phyloP scores from a whole-genome alignment of 2,888 invertebrate species.

The Calameuta filiformis region DNA sequence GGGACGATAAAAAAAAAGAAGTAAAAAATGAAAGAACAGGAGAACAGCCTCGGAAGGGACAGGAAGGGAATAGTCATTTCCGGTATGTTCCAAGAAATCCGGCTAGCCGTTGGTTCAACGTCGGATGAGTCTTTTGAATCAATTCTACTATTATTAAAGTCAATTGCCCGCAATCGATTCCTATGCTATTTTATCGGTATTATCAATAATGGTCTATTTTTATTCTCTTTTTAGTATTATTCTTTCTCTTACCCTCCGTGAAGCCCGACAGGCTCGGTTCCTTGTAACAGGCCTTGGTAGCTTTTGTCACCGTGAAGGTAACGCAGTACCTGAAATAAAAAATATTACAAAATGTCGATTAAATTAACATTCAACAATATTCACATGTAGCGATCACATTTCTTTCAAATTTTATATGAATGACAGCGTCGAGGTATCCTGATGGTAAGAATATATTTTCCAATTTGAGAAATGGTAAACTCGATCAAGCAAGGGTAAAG shows the following conservation, averaged over 20 bases:
- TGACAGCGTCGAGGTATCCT: neutral
- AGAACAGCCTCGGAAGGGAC: neutral
- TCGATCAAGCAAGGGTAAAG: no score
- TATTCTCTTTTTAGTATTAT: neutral
- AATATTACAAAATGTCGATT: neutral
- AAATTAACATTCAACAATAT: neutral
- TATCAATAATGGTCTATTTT: neutral
- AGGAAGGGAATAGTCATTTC: neutral
- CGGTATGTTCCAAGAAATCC: neutral
- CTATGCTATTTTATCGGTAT: neutral
- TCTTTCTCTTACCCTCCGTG: slow-evolving; percentile 74
- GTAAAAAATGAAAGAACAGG: neutral
- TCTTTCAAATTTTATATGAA: neutral
- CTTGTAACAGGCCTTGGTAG: slow-evolving; percentile 83
- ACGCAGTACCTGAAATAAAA: slow-evolving; percentile 80
- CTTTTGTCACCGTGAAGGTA: slow-evolving; percentile 84
- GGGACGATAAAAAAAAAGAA: neutral
- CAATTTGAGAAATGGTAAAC: no score
- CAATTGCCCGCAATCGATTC: neutral
- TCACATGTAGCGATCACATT: neutral
- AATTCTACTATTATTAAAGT: neutral
- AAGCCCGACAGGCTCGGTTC: slow-evolving; percentile 78
- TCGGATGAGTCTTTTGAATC: neutral
- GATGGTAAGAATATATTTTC: neutral
- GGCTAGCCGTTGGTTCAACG: neutral